A percentile compares a stretch with the other conserved stretches of the same genome.
Evolutionary conservation across 1,140 invertebrate genomes (phyloP).

Genomic region (Aethina tumida): DNA sequence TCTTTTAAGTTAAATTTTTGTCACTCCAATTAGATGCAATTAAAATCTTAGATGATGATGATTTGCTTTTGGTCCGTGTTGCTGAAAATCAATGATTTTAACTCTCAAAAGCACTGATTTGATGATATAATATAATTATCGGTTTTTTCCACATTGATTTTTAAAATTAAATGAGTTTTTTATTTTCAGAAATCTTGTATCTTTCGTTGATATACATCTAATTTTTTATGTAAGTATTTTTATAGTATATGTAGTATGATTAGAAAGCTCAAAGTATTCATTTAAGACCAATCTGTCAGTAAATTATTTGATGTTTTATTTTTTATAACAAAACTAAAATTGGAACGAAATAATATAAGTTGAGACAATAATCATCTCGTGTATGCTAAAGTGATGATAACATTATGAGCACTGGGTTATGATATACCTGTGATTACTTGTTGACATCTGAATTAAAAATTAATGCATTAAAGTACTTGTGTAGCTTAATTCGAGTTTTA

Average conservation of each 20-base stretch:
- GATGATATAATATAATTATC: not conserved
- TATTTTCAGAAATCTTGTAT: constrained; percentile 8
- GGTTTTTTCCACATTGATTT: not conserved
- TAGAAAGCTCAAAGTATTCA: not conserved
- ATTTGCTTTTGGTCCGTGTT: constrained; percentile 24
- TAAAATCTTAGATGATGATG: constrained; percentile 7
- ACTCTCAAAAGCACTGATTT: constrained; percentile 14
- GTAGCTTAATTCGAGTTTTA: too few species aligned
- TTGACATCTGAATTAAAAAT: constrained; percentile 37
- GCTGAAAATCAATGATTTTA: constrained; percentile 18
- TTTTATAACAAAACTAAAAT: too few species aligned
- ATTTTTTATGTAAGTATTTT: constrained; percentile 1
- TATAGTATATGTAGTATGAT: not conserved
- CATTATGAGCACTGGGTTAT: constrained; percentile 56
- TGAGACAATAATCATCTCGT: too few species aligned
- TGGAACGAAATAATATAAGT: too few species aligned
- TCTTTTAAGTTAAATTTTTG: constrained; percentile 55
- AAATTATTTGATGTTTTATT: not conserved
- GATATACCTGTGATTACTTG: constrained; percentile 42
- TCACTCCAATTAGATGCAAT: constrained; percentile 4
- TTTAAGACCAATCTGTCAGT: not conserved
- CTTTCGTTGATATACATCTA: constrained; percentile 33
- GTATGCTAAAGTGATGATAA: too few species aligned
- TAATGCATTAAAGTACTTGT: too few species aligned
- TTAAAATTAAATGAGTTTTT: constrained; percentile 14